Evolutionary conservation across 2,797 vertebrate genomes (phyloP).

Genomic region (Protonibea diacanthus): DNA sequence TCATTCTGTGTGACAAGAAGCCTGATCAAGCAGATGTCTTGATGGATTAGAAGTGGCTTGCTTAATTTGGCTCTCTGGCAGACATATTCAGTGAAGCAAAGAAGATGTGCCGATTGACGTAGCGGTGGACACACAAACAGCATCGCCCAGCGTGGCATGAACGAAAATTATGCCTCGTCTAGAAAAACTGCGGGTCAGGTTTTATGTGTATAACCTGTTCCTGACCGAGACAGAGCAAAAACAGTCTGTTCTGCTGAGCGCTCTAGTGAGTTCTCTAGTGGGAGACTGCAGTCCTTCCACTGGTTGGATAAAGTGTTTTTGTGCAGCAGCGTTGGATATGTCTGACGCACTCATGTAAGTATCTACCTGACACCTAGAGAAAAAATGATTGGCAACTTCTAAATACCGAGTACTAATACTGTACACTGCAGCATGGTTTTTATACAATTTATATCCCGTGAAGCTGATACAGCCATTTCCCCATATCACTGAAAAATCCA

Average conservation of each 20-base stretch:
- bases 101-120: slow-evolving; percentile 40
- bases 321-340: neutral
- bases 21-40: slow-evolving; percentile 63
- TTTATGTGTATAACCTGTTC: neutral
- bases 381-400: no score
- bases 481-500: neutral
- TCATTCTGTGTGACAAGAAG: slow-evolving; percentile 62
- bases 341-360: no score
- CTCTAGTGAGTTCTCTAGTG: neutral
- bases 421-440: neutral
- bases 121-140: slow-evolving; percentile 31
- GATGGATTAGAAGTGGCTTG: slow-evolving; percentile 65
- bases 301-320: neutral
- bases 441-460: neutral
- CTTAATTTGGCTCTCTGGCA: slow-evolving; percentile 51
- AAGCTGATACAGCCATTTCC: neutral
- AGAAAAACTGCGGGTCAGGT: slow-evolving; percentile 12
- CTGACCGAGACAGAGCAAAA: neutral
- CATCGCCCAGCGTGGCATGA: slow-evolving; percentile 16
- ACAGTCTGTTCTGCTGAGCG: neutral
- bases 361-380: no score
- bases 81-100: slow-evolving; percentile 52
- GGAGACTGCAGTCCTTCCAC: neutral
- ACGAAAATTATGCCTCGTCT: neutral
- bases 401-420: no score